phyloP scores from a whole-genome alignment of 2,797 vertebrate genomes.

The Darevskia mixta region DNA sequence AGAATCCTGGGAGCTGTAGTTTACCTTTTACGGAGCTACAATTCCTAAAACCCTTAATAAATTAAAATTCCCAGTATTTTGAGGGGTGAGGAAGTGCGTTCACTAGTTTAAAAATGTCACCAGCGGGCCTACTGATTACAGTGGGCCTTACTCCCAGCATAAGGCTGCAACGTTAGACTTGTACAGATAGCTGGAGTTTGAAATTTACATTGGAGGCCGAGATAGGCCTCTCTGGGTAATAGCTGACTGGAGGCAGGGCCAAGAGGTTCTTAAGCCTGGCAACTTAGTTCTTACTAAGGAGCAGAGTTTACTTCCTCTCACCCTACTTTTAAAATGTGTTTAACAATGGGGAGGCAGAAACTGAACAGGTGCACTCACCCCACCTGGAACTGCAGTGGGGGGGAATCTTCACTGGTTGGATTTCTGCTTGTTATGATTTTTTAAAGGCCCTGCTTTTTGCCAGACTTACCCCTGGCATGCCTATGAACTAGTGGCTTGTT shows the following conservation, averaged over 20 bases:
- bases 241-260: not conserved
- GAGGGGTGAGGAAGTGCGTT: no score
- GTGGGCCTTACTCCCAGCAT: not conserved
- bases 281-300: not conserved
- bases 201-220: not conserved
- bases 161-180: not conserved
- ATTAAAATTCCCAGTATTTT: no score
- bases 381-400: no score
- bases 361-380: not conserved
- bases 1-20: no score
- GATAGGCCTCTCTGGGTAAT: no score
- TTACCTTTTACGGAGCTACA: no score
- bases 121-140: not conserved
- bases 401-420: not conserved
- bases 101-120: not conserved
- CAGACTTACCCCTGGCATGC: fast-evolving
- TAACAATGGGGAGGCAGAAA: not conserved
- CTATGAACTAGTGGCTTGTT: not conserved
- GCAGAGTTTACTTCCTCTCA: not conserved
- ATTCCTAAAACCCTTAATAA: not conserved
- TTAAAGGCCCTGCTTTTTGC: not conserved
- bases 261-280: not conserved
- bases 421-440: not conserved
- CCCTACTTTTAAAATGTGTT: not conserved
- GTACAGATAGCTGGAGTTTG: not conserved